These are phyloP conservation scores for Erythrocercus mccallii DNA, from an alignment of 2,113 vertebrate species.

Conservation along the genomic window DNA sequence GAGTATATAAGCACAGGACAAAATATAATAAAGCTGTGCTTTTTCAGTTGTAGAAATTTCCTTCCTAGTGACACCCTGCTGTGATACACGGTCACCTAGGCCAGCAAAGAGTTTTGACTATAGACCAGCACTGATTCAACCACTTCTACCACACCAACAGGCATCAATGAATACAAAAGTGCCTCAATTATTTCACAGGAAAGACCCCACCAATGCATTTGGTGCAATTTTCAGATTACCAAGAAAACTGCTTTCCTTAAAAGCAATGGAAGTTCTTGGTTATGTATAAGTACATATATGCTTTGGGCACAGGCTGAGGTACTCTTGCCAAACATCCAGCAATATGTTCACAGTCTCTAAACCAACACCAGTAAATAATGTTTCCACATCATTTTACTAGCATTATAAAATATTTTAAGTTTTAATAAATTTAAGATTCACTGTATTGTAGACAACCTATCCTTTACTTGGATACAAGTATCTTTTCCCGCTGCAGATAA, in stretches of 20 bases:
- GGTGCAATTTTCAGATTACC: not conserved
- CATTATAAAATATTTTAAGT: not conserved
- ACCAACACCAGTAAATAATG: not conserved
- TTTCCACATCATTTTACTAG: not conserved
- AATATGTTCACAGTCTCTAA: not conserved
- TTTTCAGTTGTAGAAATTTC: not conserved
- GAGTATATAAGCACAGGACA: not conserved
- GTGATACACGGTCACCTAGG: not conserved
- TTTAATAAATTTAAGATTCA: not conserved
- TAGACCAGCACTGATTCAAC: not conserved
- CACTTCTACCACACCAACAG: not conserved
- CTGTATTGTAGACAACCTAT: not conserved
- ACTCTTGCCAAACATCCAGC: not conserved
- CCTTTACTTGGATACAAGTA: not conserved
- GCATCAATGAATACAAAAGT: not conserved
- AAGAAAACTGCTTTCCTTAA: not conserved
- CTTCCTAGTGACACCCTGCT: not conserved
- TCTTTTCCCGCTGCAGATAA: not conserved
- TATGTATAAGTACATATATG: fast-evolving
- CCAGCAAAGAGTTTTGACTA: not conserved
- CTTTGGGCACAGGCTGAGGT: not conserved
- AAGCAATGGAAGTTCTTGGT: not conserved
- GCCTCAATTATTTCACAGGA: not conserved
- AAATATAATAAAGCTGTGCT: not conserved
- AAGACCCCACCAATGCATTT: not conserved